These are phyloP conservation scores for Gymnothorax reevesii DNA, from an alignment of 2,797 vertebrate species.

Conservation along the genomic window DNA sequence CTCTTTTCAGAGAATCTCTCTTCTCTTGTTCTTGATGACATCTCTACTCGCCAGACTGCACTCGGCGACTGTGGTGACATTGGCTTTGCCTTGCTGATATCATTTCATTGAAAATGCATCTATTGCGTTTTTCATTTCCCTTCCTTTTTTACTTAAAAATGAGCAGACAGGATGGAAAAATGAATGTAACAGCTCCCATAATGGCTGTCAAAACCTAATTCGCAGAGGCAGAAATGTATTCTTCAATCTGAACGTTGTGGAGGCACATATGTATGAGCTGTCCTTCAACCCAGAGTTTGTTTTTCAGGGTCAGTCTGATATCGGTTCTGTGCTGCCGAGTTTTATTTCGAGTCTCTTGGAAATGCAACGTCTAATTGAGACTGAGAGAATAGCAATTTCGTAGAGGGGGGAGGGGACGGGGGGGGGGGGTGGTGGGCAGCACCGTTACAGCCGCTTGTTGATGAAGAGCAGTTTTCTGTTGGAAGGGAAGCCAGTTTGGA, in stretches of 20 bases:
- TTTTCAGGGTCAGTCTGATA: neutral
- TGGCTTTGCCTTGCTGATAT: neutral
- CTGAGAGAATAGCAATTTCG: slow-evolving; percentile 32
- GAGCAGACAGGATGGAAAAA: neutral
- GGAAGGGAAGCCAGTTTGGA: neutral
- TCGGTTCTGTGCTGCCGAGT: neutral
- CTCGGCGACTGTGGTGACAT: neutral
- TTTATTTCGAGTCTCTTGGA: slow-evolving; percentile 38
- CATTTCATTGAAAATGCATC: neutral
- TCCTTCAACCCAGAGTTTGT: slow-evolving; percentile 24
- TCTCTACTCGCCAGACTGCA: slow-evolving; percentile 4
- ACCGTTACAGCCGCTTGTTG: neutral
- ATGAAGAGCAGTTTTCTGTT: slow-evolving; percentile 8
- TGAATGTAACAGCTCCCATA: neutral
- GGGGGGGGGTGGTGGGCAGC: too few relatives aligned
- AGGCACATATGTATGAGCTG: neutral
- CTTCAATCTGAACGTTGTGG: neutral
- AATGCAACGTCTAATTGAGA: slow-evolving; percentile 44
- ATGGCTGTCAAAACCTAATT: neutral
- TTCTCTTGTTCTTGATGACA: neutral
- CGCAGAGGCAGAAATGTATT: neutral
- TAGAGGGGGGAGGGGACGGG: too few relatives aligned
- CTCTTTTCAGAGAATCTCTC: neutral
- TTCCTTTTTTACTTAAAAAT: neutral
- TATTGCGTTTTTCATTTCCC: neutral